phyloP scores from a whole-genome alignment of 2,888 invertebrate genomes.

The Lepidocyrtinus sp. region DNA sequence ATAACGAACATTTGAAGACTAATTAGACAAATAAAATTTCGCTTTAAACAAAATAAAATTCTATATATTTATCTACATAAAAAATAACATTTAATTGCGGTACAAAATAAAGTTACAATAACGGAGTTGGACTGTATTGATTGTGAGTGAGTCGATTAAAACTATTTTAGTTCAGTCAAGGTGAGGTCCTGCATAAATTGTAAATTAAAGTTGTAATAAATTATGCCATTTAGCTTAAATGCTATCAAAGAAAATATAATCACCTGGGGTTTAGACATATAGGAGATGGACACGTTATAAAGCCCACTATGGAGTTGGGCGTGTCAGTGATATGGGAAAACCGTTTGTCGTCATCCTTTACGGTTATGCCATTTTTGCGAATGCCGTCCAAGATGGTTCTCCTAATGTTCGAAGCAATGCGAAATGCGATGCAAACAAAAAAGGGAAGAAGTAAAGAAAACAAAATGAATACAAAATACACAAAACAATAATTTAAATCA shows the following conservation, averaged over 20 bases:
- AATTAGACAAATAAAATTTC: too few species aligned
- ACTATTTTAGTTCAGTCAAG: background rate
- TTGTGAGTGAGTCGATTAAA: background rate
- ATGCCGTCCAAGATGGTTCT: constrained; percentile 65
- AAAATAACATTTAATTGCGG: too few species aligned
- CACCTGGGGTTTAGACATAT: constrained; percentile 68
- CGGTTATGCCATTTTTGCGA: constrained; percentile 59
- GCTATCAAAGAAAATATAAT: constrained; percentile 1
- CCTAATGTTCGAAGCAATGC: constrained; percentile 52
- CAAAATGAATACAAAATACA: too few species aligned
- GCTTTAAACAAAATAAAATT: too few species aligned
- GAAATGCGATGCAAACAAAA: constrained; percentile 19
- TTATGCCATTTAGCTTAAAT: too few species aligned
- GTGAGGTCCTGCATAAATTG: too few species aligned
- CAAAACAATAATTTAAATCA: constrained; percentile 38
- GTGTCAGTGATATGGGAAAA: constrained; percentile 42
- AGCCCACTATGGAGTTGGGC: constrained; percentile 60
- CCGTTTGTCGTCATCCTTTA: constrained; percentile 52
- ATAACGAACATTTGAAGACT: too few species aligned
- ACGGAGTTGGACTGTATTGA: too few species aligned
- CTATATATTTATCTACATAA: too few species aligned
- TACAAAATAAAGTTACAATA: too few species aligned
- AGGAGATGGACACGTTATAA: constrained; percentile 65
- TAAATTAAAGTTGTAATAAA: background rate
- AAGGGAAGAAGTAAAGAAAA: constrained; percentile 20